Base-by-base conservation (phyloP, 1,140 invertebrate species). In the Drosophila teissieri region DNA sequence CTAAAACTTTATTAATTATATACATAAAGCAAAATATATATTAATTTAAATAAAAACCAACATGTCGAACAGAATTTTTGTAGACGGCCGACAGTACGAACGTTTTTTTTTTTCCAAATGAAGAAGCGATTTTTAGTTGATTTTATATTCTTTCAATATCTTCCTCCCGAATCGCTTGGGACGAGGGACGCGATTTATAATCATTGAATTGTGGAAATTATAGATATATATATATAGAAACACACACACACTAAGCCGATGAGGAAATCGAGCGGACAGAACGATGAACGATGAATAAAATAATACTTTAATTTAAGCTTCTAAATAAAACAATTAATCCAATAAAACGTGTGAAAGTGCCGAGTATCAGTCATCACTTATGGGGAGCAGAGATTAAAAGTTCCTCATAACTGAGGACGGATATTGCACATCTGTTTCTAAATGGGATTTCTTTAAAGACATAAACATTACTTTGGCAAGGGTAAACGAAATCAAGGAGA, bases 241-340 rank as follows among this genome's bases (percentile, higher is more conserved):
- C 40, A 84, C 17, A 78, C 17, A 78, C 55, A 83, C 80, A 85
- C 83, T 73, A 73, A 85, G 79, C 81, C 80, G 79, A 82, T 78
- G 79, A 63, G 61, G 45, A 82, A 88, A 57, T 73, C 78, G 83
- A 65, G 80, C 51, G 70, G 61, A 54, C 62, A 82, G 84, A 83
- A 65, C 44, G 82, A 86, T 84, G 73, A 84, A 77, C 73, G 55
- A 86, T 78, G 75, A 86, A 81, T 88, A 80, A 88, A 88, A 82
- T 86, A 88, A 88, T 82, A 89, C 79, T 84, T 89, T 89, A 89
- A 70, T 89, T 89, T 89, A 89, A 89, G 84, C 84, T 89, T 89
- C 84, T 77, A 89, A 89, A 89, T 89, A 88, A 88, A 89, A 88
- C 73, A 84, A 88, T 88, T 88, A 88, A 84, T 89, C 84, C 80